A percentile compares a stretch with the other conserved stretches of the same genome.
These are phyloP conservation scores for Elgonia sp. DNA, from an alignment of 2,888 invertebrate species.

Conservation along the genomic window DNA sequence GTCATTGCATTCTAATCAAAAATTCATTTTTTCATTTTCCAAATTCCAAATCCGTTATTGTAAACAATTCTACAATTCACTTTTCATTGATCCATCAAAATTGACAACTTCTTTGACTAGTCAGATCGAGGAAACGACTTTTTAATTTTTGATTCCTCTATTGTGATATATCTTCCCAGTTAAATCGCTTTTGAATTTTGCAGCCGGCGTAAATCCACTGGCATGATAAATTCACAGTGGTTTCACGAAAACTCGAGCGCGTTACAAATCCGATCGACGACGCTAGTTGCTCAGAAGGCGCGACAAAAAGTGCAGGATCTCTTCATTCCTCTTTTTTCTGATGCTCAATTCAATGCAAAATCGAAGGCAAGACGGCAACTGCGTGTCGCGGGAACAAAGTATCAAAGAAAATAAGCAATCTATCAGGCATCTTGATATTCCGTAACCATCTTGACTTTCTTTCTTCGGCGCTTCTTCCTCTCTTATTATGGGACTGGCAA, in stretches of 20 bases:
- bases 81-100: constrained; percentile 14
- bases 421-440: constrained; percentile 66
- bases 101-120: background rate
- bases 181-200: constrained; percentile 73
- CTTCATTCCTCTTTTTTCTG: constrained; percentile 64
- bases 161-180: constrained; percentile 49
- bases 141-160: constrained; percentile 50
- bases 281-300: constrained; percentile 61
- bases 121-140: constrained; percentile 10
- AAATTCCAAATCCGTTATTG: too few relatives aligned
- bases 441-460: constrained; percentile 60
- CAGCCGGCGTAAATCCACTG: constrained; percentile 66
- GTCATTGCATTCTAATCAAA: too few relatives aligned
- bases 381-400: constrained; percentile 70
- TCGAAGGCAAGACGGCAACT: constrained; percentile 70
- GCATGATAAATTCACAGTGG: constrained; percentile 72
- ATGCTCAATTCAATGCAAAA: constrained; percentile 68
- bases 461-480: constrained; percentile 40
- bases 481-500: constrained; percentile 49
- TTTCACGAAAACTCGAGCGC: constrained; percentile 69
- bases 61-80: background rate
- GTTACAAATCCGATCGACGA: constrained; percentile 73
- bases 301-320: constrained; percentile 65
- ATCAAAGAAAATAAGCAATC: constrained; percentile 76
- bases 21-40: too few relatives aligned